These are phyloP conservation scores for Cochlearius cochlearius DNA, from an alignment of 2,113 vertebrate species.

Conservation along the genomic window DNA sequence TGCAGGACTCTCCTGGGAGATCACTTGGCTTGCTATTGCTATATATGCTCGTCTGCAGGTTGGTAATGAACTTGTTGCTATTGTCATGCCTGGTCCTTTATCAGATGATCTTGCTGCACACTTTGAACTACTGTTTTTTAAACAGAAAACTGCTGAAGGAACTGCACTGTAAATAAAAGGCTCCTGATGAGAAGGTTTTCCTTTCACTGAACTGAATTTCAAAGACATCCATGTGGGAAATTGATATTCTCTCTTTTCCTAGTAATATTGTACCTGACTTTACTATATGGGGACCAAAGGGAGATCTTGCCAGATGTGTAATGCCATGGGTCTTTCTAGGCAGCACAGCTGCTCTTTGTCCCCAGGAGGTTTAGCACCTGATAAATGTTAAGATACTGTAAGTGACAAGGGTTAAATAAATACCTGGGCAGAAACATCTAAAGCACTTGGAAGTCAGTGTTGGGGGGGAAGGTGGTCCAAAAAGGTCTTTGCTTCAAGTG, in stretches of 20 bases:
- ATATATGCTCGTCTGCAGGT: constrained; percentile 70
- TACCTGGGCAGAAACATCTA: neutral
- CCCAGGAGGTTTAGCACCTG: neutral
- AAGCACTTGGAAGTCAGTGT: neutral
- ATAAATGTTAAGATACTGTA: neutral
- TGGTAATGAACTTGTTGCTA: neutral
- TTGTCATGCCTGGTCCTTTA: neutral
- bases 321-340: neutral
- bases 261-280: neutral
- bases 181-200: neutral
- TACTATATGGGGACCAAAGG: neutral
- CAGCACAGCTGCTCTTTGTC: neutral
- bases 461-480: neutral
- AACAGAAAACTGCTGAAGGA: neutral
- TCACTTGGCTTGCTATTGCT: constrained; percentile 59
- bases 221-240: neutral
- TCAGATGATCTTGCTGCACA: neutral
- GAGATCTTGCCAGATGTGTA: neutral
- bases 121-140: neutral
- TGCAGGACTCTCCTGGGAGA: constrained; percentile 47
- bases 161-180: neutral
- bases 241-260: neutral
- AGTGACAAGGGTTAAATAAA: neutral
- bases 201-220: neutral
- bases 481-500: neutral